Base-by-base conservation (phyloP, 2,888 invertebrate species). In the Drosophila nr. fundita region DNA sequence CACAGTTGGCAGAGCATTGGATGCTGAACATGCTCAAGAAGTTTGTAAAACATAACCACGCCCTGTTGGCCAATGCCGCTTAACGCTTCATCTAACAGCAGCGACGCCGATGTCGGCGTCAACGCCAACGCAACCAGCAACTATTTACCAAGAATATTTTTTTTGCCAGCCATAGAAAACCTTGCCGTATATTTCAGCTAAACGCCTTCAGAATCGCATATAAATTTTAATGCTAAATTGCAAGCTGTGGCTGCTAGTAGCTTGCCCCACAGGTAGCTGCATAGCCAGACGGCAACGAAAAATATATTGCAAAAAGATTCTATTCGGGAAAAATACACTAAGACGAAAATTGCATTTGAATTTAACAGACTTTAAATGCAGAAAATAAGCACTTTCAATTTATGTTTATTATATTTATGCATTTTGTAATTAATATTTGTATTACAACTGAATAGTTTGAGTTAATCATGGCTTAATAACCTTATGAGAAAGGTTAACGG, bases 151-250 rank as follows among this genome's bases (percentile, higher is more conserved):
- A 80, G 87, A 88, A 78, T 83, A 80, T 88, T 80, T 68, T 76
- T 54, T 60, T 71, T 53, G 66, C 61, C 76, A 72, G 54, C 34
- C 61, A 48, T 18, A 7, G 42, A 61, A 61, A 61, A 60, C 50
- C 65, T 55, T 61, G 68, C 72, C 87, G 77, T 87, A 86, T 83
- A 86, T 86, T 78, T 73, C 77, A 75, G 87, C 79, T 73, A 81
- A 87, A 87, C 82, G 85, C 77, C 82, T 81, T 79, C 73, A 79
- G 71, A 65, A 65, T 82, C 64, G 89, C 76, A 79, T 78, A 86
- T 86, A 86, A 86, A 86, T 86, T 86, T 89, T 87, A 89, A 86
- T 87, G 87, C 70, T 87, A 79, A 83, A 83, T 84, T 85, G 83
- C 87, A 72, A 76, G 64, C 71, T 73, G 67, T 57, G 73, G 67